Conservation (phyloP, 2,888 invertebrate genomes). For the Dugesia japonica region DNA sequence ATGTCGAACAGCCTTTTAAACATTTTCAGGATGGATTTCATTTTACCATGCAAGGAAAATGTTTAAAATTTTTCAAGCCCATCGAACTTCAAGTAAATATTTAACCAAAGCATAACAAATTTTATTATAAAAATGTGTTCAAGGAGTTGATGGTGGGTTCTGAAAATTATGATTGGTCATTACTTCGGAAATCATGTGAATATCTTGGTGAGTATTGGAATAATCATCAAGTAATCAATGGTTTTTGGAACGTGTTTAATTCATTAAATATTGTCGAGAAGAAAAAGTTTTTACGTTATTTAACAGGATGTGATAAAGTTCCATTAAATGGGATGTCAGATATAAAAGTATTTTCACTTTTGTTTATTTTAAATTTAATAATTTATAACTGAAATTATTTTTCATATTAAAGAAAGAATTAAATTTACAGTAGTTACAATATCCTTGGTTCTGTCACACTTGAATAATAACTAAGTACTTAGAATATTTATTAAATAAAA, state of each 20-base stretch:
- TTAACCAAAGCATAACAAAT: background rate
- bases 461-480: no score
- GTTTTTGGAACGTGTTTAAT: constrained; percentile 74
- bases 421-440: no score
- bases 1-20: constrained; percentile 64
- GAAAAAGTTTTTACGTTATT: constrained; percentile 26
- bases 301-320: constrained; percentile 32
- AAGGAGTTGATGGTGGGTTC: constrained; percentile 55
- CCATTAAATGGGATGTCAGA: constrained; percentile 58
- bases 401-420: no score
- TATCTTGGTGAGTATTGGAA: constrained; percentile 59
- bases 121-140: constrained; percentile 16
- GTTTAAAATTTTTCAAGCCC: constrained; percentile 26
- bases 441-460: no score
- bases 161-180: constrained; percentile 86
- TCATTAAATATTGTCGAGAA: constrained; percentile 52
- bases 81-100: constrained; percentile 15
- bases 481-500: no score
- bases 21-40: constrained; percentile 54
- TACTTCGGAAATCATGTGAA: constrained; percentile 63
- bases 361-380: no score
- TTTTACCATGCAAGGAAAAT: constrained; percentile 51
- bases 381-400: no score
- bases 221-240: constrained; percentile 57
- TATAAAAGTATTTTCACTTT: constrained; percentile 56